Percentiles rank a stretch among this genome's conserved stretches.
phyloP scores from a whole-genome alignment of 1,140 invertebrate species.

The Capitella teleta region DNA sequence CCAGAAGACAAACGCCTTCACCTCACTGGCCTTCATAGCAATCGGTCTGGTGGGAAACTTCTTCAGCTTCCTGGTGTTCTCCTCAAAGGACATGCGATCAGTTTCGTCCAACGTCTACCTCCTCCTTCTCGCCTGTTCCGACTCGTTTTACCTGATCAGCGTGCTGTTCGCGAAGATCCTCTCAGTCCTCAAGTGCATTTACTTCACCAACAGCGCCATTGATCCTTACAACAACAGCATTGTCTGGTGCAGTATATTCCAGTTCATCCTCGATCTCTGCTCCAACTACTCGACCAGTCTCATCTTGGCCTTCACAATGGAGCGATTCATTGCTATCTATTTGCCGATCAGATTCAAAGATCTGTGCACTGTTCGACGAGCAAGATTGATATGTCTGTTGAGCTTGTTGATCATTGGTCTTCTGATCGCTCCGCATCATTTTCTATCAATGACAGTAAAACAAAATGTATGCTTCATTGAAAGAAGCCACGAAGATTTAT shows the following conservation, averaged over 20 bases:
- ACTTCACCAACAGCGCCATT: constrained; percentile 1
- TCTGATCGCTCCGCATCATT: constrained; percentile 8
- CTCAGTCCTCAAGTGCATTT: constrained; percentile 8
- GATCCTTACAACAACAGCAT: constrained; percentile 8
- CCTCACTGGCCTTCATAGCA: too few species aligned
- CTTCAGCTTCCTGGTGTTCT: constrained; percentile 6
- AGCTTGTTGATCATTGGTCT: constrained; percentile 4
- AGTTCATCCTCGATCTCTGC: constrained; percentile 9
- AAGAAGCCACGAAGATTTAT: background rate
- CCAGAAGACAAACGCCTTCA: too few species aligned
- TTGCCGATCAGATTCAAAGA: constrained; percentile 6
- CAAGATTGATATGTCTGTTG: background rate
- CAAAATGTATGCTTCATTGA: constrained; percentile 8
- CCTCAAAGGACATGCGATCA: constrained; percentile 7
- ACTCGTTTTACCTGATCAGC: constrained; percentile 10
- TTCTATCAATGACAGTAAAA: constrained; percentile 6
- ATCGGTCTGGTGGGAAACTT: constrained; percentile 6
- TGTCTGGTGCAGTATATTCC: constrained; percentile 3
- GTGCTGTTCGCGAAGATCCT: constrained; percentile 9
- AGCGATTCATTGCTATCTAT: constrained; percentile 8
- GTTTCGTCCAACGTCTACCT: constrained; percentile 13
- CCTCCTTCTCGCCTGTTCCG: constrained; percentile 10
- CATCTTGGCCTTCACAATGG: constrained; percentile 10
- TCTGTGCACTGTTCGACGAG: constrained; percentile 5
- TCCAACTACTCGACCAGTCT: constrained; percentile 7